Base-by-base conservation (phyloP, 2,113 vertebrate genomes). In the Monopterus albus region DNA sequence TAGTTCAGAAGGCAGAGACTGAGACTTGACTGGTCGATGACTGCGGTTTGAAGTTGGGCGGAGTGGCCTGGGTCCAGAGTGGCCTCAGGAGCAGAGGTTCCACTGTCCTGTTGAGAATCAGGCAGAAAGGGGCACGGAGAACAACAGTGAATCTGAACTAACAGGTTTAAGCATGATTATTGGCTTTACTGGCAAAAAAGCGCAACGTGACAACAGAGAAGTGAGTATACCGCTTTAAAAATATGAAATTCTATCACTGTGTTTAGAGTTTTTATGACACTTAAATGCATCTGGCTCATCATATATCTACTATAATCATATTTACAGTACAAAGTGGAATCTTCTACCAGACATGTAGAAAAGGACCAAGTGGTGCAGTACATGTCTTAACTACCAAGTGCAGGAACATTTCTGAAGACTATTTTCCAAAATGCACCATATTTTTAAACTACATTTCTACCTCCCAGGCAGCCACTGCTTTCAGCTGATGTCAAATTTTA, bases 41-140 rank as follows among this genome's bases (percentile, higher is more conserved):
- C 87, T 40, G 95, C 95, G 36, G 94, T 95, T 90, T 93, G 95
- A 86, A 98, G 94, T 79, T 98, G 95, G n/a, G 94, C 92, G 21
- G 96, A 96, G 90, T 91, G 93, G 20, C 98, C 98, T 50, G 95
- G 94, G 60, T 92, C 62, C 25, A 99, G 82, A 66, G 80, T 92
- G 39, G 79, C 81, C 39, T 86, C 72, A 10, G 85, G 81, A 21
- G 66, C 26, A 21, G 78, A 87, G 63, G 81, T 89, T 40, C 88
- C 92, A 68, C 75, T 86, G 45, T 91, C 94, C 98, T 99, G 85
- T 55, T 82, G 76, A 78, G 78, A 15, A 76, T 25, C 20, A 62
- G 45, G 18, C 5, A 79, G 2, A 69, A 18, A 33, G 3, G 2
- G n/a, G 29, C 25, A 47, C 4, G 5, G 14, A 67, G 18, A 23